Evolutionary conservation across 2,113 vertebrate species (phyloP).

Genomic region (Osmerus mordax): DNA sequence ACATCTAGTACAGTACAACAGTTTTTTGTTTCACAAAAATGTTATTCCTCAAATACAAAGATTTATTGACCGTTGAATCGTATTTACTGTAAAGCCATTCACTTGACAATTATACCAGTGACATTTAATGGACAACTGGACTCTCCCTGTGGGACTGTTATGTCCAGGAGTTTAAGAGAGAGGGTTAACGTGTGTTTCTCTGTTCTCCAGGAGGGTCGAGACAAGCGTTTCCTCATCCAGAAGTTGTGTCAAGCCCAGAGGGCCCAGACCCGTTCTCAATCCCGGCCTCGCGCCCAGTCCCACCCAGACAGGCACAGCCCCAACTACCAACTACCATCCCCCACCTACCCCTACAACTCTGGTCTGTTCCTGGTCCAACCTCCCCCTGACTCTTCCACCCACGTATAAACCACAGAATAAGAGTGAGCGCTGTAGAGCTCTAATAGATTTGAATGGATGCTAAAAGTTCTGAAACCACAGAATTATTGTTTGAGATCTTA

Average conservation of each 20-base stretch:
- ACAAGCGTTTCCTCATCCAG: conserved; percentile 86
- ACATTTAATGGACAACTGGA: background rate
- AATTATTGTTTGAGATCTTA: background rate
- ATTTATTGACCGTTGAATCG: too few relatives aligned
- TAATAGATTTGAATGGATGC: too few relatives aligned
- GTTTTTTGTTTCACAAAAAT: too few relatives aligned
- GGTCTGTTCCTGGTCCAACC: conserved; percentile 55
- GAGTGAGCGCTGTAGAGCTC: too few relatives aligned
- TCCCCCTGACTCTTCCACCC: conserved; percentile 52
- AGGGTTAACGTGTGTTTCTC: background rate
- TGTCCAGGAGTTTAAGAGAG: too few relatives aligned
- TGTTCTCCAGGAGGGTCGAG: conserved; percentile 77
- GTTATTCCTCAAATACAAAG: too few relatives aligned
- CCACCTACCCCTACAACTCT: conserved; percentile 42
- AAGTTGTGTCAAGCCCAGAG: conserved; percentile 82
- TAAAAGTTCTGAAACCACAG: background rate
- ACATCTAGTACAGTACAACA: too few relatives aligned
- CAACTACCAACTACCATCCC: conserved; percentile 61
- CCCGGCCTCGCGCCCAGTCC: conserved; percentile 1
- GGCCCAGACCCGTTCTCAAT: background rate
- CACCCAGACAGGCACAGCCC: conserved; percentile 33
- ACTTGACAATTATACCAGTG: too few relatives aligned
- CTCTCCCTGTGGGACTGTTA: background rate
- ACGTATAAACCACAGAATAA: conserved; percentile 46
- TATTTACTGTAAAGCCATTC: too few relatives aligned